A percentile compares a stretch with the other conserved stretches of the same genome.
Conservation (phyloP, 2,797 vertebrate species). For the Bucorvus abyssinicus region DNA sequence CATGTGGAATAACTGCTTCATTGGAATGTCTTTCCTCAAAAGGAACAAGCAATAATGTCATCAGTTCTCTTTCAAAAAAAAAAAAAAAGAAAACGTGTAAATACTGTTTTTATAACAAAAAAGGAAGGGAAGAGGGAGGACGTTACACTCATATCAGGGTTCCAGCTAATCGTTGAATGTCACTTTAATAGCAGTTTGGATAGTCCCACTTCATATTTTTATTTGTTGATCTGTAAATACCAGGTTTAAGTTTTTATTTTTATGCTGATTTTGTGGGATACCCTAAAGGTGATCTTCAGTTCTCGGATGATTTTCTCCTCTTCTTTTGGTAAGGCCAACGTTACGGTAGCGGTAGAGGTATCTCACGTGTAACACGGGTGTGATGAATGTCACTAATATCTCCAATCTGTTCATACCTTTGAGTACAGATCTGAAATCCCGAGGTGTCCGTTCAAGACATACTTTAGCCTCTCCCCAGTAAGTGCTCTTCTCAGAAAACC, state of each 20-base stretch:
- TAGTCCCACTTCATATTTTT: constrained; percentile 43
- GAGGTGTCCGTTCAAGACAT: background rate
- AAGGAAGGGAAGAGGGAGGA: constrained; percentile 17
- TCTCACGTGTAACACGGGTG: background rate
- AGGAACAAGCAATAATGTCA: constrained; percentile 74
- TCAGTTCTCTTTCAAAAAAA: constrained; percentile 25
- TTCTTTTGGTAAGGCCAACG: background rate
- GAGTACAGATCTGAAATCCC: background rate
- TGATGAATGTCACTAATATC: background rate
- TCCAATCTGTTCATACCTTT: background rate
- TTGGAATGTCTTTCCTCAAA: constrained; percentile 22
- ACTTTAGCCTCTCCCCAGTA: background rate
- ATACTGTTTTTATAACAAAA: constrained; percentile 17
- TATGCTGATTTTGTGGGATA: constrained; percentile 18
- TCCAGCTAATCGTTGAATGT: constrained; percentile 53
- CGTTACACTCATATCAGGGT: constrained; percentile 28
- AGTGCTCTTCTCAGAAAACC: constrained; percentile 54
- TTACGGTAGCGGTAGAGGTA: background rate
- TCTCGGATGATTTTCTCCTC: background rate
- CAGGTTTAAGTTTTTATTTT: constrained; percentile 1
- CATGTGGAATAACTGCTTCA: constrained; percentile 16
- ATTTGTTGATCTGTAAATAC: constrained; percentile 18
- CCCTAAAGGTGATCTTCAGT: constrained; percentile 21
- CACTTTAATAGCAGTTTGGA: constrained; percentile 58
- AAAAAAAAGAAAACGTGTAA: background rate